phyloP scores from a whole-genome alignment of 2,113 vertebrate species.

The Alouatta palliata region DNA sequence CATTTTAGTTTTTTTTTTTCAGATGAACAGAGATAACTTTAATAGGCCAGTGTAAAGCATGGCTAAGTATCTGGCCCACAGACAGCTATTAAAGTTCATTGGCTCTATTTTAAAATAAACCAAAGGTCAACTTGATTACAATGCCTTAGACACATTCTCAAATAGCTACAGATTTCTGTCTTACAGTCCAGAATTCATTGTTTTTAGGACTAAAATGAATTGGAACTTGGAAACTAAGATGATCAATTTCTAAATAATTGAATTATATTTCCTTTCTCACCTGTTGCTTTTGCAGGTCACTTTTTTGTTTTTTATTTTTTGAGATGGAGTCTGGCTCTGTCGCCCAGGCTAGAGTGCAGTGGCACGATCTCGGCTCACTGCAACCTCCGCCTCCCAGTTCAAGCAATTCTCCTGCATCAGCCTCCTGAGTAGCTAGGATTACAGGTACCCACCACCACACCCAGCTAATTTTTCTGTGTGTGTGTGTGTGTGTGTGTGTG shows the following conservation, averaged over 20 bases:
- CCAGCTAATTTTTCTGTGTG: too few relatives aligned
- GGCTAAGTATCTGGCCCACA: conserved; percentile 36
- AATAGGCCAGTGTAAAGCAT: conserved; percentile 34
- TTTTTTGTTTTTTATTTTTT: background rate
- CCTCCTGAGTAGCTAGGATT: too few relatives aligned
- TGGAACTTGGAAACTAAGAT: conserved; percentile 46
- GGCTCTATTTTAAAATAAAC: conserved; percentile 60
- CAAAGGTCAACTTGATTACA: conserved; percentile 58
- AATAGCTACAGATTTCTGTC: conserved; percentile 34
- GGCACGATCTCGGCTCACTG: too few relatives aligned
- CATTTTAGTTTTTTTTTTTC: background rate
- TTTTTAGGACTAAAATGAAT: conserved; percentile 51
- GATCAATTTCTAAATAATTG: conserved; percentile 12
- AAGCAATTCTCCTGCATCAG: too few relatives aligned
- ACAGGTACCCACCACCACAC: too few relatives aligned
- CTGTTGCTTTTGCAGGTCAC: background rate
- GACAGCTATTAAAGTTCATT: conserved; percentile 46
- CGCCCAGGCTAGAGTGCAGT: too few relatives aligned
- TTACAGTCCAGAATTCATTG: conserved; percentile 32
- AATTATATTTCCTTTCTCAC: background rate
- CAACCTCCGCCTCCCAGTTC: too few relatives aligned
- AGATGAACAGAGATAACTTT: background rate
- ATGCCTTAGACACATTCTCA: conserved; percentile 43
- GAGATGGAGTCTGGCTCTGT: too few relatives aligned
- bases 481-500: too few relatives aligned